Evolutionary conservation across 1,140 invertebrate species (phyloP).

Genomic region (Ctenoplectra terminalis): DNA sequence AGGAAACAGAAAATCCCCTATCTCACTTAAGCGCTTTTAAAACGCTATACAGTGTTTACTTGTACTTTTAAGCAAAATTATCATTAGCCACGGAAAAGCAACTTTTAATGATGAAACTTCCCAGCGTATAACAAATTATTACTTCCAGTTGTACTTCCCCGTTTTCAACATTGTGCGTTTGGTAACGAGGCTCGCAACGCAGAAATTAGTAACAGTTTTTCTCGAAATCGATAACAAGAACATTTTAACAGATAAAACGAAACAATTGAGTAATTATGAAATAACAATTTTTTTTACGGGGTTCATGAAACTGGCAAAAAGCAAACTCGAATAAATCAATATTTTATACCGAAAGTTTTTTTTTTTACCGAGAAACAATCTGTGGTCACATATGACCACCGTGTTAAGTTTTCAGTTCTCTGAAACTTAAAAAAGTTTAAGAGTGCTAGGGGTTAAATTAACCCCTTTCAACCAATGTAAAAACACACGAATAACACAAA

Average conservation of each 20-base stretch:
- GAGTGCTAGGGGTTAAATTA: too few species aligned
- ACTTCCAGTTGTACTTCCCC: constrained; percentile 27
- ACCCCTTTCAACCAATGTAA: too few species aligned
- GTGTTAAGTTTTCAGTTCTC: too few species aligned
- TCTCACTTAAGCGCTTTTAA: neutral
- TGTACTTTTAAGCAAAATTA: constrained; percentile 31
- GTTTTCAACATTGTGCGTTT: constrained; percentile 8
- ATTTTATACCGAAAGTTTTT: neutral
- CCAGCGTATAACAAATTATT: constrained; percentile 15
- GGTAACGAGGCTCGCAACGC: neutral
- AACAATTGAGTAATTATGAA: neutral
- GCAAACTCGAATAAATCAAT: neutral
- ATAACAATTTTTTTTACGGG: too few species aligned
- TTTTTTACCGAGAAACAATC: too few species aligned
- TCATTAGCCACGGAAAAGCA: constrained; percentile 25
- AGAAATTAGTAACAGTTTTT: constrained; percentile 12
- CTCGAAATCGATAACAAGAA: neutral
- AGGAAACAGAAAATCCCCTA: neutral
- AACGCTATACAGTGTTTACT: neutral
- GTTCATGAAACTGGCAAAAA: neutral
- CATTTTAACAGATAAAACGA: neutral
- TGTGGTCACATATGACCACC: too few species aligned
- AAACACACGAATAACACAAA: too few species aligned
- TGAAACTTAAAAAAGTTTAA: too few species aligned
- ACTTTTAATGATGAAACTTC: constrained; percentile 53